Evolutionary conservation across 2,888 invertebrate genomes (phyloP).

Genomic region (Chrysolina haemoptera): DNA sequence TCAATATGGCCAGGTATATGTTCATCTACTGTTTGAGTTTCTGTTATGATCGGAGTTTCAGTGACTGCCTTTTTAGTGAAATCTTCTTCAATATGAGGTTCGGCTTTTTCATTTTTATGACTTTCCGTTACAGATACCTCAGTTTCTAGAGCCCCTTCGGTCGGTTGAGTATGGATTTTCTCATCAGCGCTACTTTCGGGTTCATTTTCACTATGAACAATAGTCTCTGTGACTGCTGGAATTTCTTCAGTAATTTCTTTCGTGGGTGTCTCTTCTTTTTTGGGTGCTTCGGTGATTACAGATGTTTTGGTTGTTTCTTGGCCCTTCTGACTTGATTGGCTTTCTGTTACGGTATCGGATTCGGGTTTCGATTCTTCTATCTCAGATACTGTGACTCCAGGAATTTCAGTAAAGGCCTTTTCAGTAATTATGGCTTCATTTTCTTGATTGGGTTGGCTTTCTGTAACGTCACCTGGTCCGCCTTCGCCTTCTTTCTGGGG

Average conservation of each 20-base stretch:
- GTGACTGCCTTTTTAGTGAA: background rate
- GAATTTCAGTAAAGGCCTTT: background rate
- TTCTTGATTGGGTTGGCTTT: background rate
- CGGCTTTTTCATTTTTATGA: background rate
- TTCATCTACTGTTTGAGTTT: constrained; percentile 22
- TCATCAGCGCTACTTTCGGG: too few species aligned
- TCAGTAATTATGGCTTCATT: background rate
- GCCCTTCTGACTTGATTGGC: background rate
- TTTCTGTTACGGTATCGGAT: background rate
- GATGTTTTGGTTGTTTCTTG: background rate
- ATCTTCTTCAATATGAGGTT: background rate
- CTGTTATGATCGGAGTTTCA: background rate
- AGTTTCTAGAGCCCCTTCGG: background rate
- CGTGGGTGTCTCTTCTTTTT: background rate
- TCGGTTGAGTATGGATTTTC: background rate
- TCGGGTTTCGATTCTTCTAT: background rate
- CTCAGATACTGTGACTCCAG: background rate
- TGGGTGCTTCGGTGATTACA: constrained; percentile 1
- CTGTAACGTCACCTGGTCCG: background rate
- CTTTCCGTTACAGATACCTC: background rate
- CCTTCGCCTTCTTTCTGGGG: background rate
- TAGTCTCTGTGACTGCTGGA: background rate
- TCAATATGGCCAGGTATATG: background rate
- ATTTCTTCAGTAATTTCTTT: background rate
- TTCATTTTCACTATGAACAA: too few species aligned